phyloP scores from a whole-genome alignment of 2,888 invertebrate genomes.

The Tethea ocularis region DNA sequence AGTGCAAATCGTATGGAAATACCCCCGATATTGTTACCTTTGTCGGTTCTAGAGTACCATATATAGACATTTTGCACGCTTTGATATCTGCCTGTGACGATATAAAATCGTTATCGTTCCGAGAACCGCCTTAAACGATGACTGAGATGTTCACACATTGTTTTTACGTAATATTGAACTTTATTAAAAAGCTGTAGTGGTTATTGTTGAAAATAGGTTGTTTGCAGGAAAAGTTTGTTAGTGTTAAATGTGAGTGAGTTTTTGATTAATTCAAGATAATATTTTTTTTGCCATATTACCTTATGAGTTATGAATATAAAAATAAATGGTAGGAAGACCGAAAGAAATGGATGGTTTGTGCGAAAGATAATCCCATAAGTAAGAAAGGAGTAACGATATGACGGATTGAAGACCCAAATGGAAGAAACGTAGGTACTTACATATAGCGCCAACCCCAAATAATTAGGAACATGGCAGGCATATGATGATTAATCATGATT shows the following conservation, averaged over 20 bases:
- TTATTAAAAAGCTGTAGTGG: not conserved
- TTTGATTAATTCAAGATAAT: not conserved
- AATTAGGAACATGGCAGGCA: too few relatives aligned
- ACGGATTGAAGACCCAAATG: too few relatives aligned
- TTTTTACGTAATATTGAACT: not conserved
- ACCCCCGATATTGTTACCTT: conserved; percentile 1
- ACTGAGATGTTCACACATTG: not conserved
- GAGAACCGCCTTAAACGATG: not conserved
- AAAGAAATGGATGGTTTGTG: too few relatives aligned
- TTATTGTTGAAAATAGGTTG: not conserved
- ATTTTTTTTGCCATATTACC: too few relatives aligned
- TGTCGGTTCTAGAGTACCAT: not conserved
- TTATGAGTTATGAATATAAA: too few relatives aligned
- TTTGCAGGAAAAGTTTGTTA: not conserved
- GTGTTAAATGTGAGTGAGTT: not conserved
- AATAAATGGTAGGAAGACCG: too few relatives aligned
- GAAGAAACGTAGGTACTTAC: too few relatives aligned
- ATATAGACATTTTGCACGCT: not conserved
- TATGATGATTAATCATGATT: too few relatives aligned
- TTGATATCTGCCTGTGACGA: not conserved
- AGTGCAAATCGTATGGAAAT: conserved; percentile 4
- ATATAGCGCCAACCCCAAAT: too few relatives aligned
- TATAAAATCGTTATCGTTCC: not conserved
- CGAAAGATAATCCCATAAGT: too few relatives aligned
- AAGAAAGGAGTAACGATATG: too few relatives aligned